Conservation (phyloP, 2,113 vertebrate genomes). For the Xenotilapia flavipinnis region DNA sequence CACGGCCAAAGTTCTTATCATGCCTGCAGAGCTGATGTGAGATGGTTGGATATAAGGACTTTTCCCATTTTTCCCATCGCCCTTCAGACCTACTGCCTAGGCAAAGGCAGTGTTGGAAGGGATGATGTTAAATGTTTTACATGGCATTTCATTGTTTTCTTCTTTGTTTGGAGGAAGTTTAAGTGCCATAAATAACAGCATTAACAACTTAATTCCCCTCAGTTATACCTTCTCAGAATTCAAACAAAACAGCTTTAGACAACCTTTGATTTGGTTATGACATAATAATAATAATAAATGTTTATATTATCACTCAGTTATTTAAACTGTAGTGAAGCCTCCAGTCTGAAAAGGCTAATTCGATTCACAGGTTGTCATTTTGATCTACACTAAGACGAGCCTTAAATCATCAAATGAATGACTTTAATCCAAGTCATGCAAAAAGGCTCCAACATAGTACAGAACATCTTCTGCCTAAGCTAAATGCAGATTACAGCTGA, state of each 20-base stretch:
- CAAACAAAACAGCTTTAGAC: background rate
- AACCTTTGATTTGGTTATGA: background rate
- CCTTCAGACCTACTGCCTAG: slow-evolving; percentile 6
- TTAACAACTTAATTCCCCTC: background rate
- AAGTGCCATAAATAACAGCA: background rate
- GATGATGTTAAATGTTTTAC: background rate
- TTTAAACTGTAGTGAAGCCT: background rate
- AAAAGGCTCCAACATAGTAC: background rate
- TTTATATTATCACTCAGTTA: background rate
- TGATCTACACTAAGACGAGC: background rate
- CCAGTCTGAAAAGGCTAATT: slow-evolving; percentile 13
- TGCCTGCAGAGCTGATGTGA: slow-evolving; percentile 16
- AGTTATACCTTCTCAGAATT: background rate
- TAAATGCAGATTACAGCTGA: slow-evolving; percentile 42
- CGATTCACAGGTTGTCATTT: background rate
- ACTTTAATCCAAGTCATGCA: slow-evolving; percentile 14
- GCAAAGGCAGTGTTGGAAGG: background rate
- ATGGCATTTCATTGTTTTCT: background rate
- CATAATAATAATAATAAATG: background rate
- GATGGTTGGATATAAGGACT: slow-evolving; percentile 8
- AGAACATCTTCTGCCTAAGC: background rate
- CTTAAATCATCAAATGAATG: slow-evolving; percentile 27
- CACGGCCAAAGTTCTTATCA: slow-evolving; percentile 27
- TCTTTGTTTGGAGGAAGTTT: background rate
- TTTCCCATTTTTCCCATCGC: slow-evolving; percentile 12